These are phyloP conservation scores for Antheraea assamensis DNA, from an alignment of 2,888 invertebrate species.

Conservation along the genomic window DNA sequence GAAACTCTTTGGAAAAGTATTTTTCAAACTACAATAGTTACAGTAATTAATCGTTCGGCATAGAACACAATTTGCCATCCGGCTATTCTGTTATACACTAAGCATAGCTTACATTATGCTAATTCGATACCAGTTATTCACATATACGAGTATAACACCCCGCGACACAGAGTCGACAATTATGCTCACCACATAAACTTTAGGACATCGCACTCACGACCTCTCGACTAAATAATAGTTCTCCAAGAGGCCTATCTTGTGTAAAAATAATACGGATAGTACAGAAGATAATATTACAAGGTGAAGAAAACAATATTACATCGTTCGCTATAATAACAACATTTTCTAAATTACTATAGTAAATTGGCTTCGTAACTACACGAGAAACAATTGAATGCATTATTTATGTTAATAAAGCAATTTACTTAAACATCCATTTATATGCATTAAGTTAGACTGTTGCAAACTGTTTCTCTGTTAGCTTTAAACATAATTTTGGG, in stretches of 20 bases:
- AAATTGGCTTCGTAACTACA: slow-evolving; percentile 53
- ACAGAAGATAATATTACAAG: slow-evolving; percentile 29
- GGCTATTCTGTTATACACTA: too few relatives aligned
- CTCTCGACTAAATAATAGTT: too few relatives aligned
- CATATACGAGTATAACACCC: too few relatives aligned
- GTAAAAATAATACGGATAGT: slow-evolving; percentile 31
- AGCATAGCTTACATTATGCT: too few relatives aligned
- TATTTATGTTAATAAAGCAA: slow-evolving; percentile 12
- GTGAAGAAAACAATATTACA: slow-evolving; percentile 35
- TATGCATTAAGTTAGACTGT: not conserved
- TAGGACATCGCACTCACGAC: too few relatives aligned
- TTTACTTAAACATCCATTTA: slow-evolving; percentile 16
- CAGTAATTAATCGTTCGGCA: too few relatives aligned
- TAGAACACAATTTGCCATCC: too few relatives aligned
- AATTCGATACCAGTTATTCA: too few relatives aligned
- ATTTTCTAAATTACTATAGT: slow-evolving; percentile 53
- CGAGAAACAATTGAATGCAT: slow-evolving; percentile 27
- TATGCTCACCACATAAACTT: too few relatives aligned
- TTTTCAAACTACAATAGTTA: too few relatives aligned
- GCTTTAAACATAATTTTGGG: not conserved
- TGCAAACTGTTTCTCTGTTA: not conserved
- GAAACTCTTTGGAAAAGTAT: too few relatives aligned
- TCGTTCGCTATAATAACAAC: slow-evolving; percentile 46
- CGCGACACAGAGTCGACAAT: too few relatives aligned
- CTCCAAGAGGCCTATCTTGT: not conserved